These are phyloP conservation scores for Spinus olivaceus DNA, from an alignment of 2,797 vertebrate species.

Conservation along the genomic window DNA sequence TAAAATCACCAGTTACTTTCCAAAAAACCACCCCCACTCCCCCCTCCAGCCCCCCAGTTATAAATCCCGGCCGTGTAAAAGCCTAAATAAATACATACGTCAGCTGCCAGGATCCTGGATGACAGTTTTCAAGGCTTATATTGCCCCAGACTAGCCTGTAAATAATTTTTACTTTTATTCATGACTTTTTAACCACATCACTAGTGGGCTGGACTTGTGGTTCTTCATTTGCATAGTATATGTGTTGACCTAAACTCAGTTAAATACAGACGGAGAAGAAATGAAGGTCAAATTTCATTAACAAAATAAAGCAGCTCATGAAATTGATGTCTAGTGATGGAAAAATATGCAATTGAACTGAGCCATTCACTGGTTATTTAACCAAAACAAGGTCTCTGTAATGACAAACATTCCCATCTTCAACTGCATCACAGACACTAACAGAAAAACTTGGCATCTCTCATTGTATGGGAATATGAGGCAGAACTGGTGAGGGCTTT, in stretches of 20 bases:
- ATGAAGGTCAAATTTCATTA: slow-evolving; percentile 34
- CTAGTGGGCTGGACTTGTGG: slow-evolving; percentile 32
- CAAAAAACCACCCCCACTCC: background rate
- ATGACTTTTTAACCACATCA: slow-evolving; percentile 52
- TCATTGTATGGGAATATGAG: slow-evolving; percentile 56
- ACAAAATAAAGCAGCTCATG: slow-evolving; percentile 50
- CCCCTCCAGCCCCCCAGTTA: background rate
- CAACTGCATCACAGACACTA: slow-evolving; percentile 43
- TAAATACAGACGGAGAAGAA: slow-evolving; percentile 26
- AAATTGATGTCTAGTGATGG: slow-evolving; percentile 1
- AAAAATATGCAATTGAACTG: slow-evolving; percentile 2
- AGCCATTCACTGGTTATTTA: slow-evolving; percentile 46
- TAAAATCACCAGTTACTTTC: slow-evolving; percentile 19
- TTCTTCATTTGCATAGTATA: slow-evolving; percentile 57
- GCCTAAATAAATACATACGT: background rate
- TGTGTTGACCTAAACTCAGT: slow-evolving; percentile 43
- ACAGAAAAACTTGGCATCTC: slow-evolving; percentile 52
- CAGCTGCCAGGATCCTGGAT: slow-evolving; percentile 10
- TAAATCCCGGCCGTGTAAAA: slow-evolving; percentile 31
- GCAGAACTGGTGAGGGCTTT: slow-evolving; percentile 53
- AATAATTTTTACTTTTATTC: slow-evolving; percentile 53
- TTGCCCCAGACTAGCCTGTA: slow-evolving; percentile 41
- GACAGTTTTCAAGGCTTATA: slow-evolving; percentile 30
- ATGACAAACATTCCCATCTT: slow-evolving; percentile 63
- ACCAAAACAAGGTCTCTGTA: slow-evolving; percentile 58